Evolutionary conservation across 2,888 invertebrate species (phyloP).

Genomic region (Steinernema hermaphroditum): DNA sequence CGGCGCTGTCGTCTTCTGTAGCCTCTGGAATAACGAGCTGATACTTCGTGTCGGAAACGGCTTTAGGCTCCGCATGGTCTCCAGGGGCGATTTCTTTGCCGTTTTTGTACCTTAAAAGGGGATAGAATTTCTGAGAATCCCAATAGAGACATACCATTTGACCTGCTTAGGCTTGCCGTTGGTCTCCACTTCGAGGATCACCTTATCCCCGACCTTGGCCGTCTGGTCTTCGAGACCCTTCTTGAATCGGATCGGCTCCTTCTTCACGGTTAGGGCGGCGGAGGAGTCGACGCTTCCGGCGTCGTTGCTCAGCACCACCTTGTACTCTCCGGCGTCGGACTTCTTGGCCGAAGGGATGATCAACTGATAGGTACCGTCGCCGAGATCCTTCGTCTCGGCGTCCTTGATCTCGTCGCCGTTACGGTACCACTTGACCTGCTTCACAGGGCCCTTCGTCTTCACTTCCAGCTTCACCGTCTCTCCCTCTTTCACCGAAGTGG

Average conservation of each 20-base stretch:
- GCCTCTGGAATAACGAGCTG: constrained; percentile 51
- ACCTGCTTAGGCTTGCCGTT: constrained; percentile 82
- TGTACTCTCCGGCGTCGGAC: constrained; percentile 61
- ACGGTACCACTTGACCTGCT: constrained; percentile 78
- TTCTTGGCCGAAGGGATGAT: constrained; percentile 55
- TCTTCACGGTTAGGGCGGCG: constrained; percentile 56
- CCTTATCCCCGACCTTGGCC: constrained; percentile 21
- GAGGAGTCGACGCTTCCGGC: constrained; percentile 64
- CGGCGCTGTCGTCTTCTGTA: constrained; percentile 55
- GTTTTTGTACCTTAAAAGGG: constrained; percentile 65
- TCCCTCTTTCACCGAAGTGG: constrained; percentile 77
- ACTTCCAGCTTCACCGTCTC: constrained; percentile 76
- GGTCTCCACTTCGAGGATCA: constrained; percentile 39
- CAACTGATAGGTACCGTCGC: constrained; percentile 53
- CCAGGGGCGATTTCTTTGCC: constrained; percentile 56
- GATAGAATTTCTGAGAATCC: background rate
- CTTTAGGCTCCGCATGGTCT: constrained; percentile 48
- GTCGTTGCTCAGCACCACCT: constrained; percentile 53
- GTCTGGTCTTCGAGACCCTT: constrained; percentile 60
- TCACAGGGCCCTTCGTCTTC: constrained; percentile 79
- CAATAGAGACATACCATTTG: constrained; percentile 75
- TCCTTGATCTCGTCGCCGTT: constrained; percentile 66
- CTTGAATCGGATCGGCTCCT: constrained; percentile 33
- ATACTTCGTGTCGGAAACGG: constrained; percentile 50
- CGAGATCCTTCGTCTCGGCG: constrained; percentile 59